Evolutionary conservation across 2,888 invertebrate species (phyloP).

Genomic region (Lordiphosa andalusiaca): DNA sequence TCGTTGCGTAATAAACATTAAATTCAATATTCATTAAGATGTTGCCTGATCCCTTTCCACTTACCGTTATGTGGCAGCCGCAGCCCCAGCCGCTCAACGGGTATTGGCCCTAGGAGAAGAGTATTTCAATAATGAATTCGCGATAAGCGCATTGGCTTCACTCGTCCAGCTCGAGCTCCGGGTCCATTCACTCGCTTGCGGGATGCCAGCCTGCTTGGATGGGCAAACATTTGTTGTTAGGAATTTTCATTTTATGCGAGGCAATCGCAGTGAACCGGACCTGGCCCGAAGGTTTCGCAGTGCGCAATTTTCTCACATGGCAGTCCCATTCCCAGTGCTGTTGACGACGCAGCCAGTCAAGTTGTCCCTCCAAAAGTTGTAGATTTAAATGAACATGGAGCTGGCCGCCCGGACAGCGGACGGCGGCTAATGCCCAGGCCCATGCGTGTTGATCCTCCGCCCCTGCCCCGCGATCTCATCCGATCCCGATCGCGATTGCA

Average conservation of each 20-base stretch:
- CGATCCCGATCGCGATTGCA: constrained; percentile 40
- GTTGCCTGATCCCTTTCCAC: constrained; percentile 63
- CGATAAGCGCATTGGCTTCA: constrained; percentile 62
- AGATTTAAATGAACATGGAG: constrained; percentile 77
- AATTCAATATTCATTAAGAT: constrained; percentile 74
- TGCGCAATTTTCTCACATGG: constrained; percentile 75
- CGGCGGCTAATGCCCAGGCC: constrained; percentile 43
- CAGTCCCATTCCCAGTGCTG: constrained; percentile 44
- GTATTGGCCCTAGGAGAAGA: constrained; percentile 43
- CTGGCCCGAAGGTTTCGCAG: constrained; percentile 57
- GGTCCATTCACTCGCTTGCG: constrained; percentile 41
- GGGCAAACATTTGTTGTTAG: constrained; percentile 50
- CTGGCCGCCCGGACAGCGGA: constrained; percentile 44
- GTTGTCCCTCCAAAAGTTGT: constrained; percentile 77
- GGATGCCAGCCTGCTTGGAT: constrained; percentile 40
- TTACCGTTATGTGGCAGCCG: constrained; percentile 51
- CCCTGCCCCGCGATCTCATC: constrained; percentile 24
- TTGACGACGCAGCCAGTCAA: constrained; percentile 52
- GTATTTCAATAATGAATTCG: constrained; percentile 76
- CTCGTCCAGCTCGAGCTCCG: constrained; percentile 19
- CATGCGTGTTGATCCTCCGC: constrained; percentile 68
- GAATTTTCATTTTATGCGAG: constrained; percentile 62
- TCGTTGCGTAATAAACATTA: constrained; percentile 69
- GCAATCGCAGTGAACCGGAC: constrained; percentile 39
- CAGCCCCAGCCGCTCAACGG: constrained; percentile 5